phyloP scores from a whole-genome alignment of 1,140 invertebrate species.

The Sarcophaga peregrina region DNA sequence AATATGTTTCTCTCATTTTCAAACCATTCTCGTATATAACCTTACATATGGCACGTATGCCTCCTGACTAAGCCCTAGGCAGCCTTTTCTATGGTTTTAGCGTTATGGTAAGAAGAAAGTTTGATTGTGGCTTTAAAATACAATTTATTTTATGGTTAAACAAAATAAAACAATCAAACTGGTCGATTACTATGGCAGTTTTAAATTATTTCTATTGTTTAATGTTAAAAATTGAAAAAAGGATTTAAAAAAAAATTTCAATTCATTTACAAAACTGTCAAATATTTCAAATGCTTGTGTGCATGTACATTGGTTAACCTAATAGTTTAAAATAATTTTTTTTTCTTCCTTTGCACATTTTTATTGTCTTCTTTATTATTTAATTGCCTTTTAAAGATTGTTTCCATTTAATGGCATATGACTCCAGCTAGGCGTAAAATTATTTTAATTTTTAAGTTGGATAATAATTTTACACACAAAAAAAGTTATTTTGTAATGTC shows the following conservation, averaged over 20 bases:
- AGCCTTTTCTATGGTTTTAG: no score
- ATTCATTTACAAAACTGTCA: background rate
- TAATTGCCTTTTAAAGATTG: background rate
- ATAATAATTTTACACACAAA: background rate
- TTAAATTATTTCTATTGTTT: background rate
- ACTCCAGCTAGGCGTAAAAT: constrained; percentile 21
- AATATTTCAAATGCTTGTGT: background rate
- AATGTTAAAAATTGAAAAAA: background rate
- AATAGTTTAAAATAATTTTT: background rate
- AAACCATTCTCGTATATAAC: no score
- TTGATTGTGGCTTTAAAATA: constrained; percentile 34
- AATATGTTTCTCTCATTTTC: no score
- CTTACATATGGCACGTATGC: no score
- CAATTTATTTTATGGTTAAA: constrained; percentile 32
- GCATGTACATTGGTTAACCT: constrained; percentile 2
- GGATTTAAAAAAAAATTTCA: background rate
- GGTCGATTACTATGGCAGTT: background rate
- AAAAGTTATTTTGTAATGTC: background rate
- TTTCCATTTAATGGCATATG: background rate
- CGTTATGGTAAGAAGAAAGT: background rate
- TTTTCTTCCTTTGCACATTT: background rate
- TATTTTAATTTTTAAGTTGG: background rate
- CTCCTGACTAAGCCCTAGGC: no score
- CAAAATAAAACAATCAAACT: background rate
- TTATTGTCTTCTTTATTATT: background rate